These are phyloP conservation scores for Triops cancriformis DNA, from an alignment of 1,140 invertebrate species.

Conservation along the genomic window DNA sequence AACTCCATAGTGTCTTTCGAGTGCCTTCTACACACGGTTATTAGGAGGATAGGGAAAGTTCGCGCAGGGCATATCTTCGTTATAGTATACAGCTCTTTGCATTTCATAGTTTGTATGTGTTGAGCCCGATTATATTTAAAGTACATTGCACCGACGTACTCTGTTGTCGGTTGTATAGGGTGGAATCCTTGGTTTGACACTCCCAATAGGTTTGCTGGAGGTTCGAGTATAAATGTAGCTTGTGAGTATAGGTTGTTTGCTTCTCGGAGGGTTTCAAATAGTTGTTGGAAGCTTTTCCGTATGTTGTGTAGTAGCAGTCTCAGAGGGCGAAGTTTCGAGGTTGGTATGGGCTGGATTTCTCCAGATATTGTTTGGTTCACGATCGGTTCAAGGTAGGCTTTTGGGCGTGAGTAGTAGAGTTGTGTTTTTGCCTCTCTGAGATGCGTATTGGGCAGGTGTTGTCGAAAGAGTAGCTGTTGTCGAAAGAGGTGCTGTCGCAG, in stretches of 20 bases:
- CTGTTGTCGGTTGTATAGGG: neutral
- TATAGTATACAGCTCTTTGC: neutral
- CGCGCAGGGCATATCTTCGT: neutral
- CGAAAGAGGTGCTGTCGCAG: too few species aligned
- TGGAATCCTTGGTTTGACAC: neutral
- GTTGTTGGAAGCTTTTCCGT: neutral
- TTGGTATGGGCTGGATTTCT: neutral
- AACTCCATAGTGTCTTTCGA: too few species aligned
- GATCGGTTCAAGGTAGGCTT: neutral
- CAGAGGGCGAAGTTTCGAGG: neutral
- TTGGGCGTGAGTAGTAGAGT: too few species aligned
- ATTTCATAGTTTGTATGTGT: neutral
- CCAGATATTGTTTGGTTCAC: neutral
- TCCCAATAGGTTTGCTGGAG: neutral
- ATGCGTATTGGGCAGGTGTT: neutral
- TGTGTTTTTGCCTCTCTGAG: neutral
- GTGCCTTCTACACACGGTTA: too few species aligned
- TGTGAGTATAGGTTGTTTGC: neutral
- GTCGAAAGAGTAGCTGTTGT: neutral
- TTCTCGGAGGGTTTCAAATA: neutral
- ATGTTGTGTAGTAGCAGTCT: neutral
- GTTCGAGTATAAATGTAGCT: neutral
- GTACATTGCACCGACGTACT: neutral
- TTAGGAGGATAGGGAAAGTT: too few species aligned
- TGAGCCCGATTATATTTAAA: neutral